Percentiles rank a stretch among this genome's conserved stretches.
These are phyloP conservation scores for Lichenostomus cassidix DNA, from an alignment of 2,113 vertebrate genomes.

Conservation along the genomic window DNA sequence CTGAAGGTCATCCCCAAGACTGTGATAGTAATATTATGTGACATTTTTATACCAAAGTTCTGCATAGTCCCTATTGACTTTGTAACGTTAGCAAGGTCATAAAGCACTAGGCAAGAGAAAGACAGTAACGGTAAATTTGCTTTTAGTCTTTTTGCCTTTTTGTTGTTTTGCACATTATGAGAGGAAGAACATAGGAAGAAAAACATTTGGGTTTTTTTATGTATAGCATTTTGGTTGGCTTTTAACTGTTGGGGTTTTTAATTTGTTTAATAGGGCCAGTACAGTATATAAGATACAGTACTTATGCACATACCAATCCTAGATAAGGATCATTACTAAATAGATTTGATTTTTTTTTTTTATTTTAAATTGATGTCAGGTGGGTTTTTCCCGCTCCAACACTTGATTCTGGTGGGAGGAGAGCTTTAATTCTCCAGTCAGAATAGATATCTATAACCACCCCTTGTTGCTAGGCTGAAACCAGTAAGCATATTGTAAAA, in stretches of 20 bases:
- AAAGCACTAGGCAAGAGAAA: constrained; percentile 83
- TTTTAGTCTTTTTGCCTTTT: constrained; percentile 86
- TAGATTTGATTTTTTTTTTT: constrained; percentile 21
- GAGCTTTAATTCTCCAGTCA: constrained; percentile 72
- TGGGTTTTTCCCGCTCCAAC: not conserved
- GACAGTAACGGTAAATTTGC: constrained; percentile 74
- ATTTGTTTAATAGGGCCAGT: constrained; percentile 71
- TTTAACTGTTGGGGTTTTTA: constrained; percentile 69
- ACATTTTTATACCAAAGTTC: constrained; percentile 90
- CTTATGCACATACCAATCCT: constrained; percentile 74
- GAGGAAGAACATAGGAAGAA: constrained; percentile 76
- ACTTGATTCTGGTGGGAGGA: constrained; percentile 60
- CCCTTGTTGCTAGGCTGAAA: constrained; percentile 69
- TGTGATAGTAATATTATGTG: constrained; percentile 74
- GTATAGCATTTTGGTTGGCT: constrained; percentile 61
- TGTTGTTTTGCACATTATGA: constrained; percentile 93
- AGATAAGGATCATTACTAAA: constrained; percentile 63
- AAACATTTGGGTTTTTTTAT: constrained; percentile 59
- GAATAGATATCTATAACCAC: constrained; percentile 66
- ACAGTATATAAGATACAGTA: constrained; percentile 73
- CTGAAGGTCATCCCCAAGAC: constrained; percentile 70
- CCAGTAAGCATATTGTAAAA: constrained; percentile 67
- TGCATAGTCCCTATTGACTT: constrained; percentile 79
- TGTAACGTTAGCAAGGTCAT: constrained; percentile 73
- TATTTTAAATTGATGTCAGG: constrained; percentile 19